phyloP scores from a whole-genome alignment of 2,797 vertebrate genomes.

The Danio kyathit region DNA sequence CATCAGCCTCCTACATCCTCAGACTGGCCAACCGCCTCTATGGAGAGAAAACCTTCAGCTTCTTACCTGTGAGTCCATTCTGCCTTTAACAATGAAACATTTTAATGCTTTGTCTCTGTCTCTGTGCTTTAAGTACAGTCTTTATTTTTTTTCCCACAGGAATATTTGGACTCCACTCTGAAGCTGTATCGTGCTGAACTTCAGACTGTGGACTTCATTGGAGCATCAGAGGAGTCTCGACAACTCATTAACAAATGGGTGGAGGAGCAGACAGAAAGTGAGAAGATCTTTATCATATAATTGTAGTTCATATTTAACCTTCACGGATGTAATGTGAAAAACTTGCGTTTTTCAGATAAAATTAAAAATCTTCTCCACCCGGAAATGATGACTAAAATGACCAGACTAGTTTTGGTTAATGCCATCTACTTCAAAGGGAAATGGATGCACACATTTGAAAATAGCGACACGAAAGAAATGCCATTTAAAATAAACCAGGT shows the following conservation, averaged over 20 bases:
- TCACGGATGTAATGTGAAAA: not conserved
- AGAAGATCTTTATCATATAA: not conserved
- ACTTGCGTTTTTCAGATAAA: slow-evolving; percentile 80
- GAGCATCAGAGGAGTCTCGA: slow-evolving; percentile 78
- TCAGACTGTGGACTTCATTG: slow-evolving; percentile 86
- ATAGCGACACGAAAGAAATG: slow-evolving; percentile 81
- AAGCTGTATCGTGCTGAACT: slow-evolving; percentile 88
- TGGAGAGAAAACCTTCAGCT: slow-evolving; percentile 85
- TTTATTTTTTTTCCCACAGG: no score
- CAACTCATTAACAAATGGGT: slow-evolving; percentile 91
- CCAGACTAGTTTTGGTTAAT: no score
- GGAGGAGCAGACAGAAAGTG: slow-evolving; percentile 82
- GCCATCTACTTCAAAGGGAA: slow-evolving; percentile 93
- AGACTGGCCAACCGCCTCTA: slow-evolving; percentile 89
- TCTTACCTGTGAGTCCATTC: slow-evolving; percentile 77
- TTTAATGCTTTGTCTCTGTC: no score
- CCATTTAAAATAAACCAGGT: slow-evolving; percentile 86
- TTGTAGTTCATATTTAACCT: not conserved
- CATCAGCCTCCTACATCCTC: slow-evolving; percentile 80
- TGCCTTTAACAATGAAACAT: not conserved
- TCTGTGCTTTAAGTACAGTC: no score
- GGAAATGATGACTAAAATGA: slow-evolving; percentile 75
- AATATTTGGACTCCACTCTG: slow-evolving; percentile 79
- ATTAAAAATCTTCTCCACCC: slow-evolving; percentile 86
- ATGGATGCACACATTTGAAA: slow-evolving; percentile 85